phyloP scores from a whole-genome alignment of 2,113 vertebrate species.

The Pteruthius melanotis region DNA sequence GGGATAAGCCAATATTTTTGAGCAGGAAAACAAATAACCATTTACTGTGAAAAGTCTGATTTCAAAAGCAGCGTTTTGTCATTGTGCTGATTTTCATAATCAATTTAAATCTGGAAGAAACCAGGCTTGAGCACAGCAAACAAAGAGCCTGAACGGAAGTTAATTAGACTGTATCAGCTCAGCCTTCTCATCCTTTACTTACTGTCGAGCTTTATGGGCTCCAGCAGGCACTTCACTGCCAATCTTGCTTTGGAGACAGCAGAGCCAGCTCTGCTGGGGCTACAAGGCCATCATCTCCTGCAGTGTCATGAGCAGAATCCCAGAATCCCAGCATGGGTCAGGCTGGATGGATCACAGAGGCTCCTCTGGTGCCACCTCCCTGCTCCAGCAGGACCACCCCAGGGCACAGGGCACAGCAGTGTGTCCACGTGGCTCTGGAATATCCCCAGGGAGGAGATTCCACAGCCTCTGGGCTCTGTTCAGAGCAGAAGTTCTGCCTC shows the following conservation, averaged over 20 bases:
- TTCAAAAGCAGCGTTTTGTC: slow-evolving; percentile 27
- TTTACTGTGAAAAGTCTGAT: slow-evolving; percentile 31
- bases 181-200: not conserved
- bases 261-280: not conserved
- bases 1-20: not conserved
- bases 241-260: not conserved
- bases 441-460: not conserved
- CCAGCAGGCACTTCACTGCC: not conserved
- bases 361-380: not conserved
- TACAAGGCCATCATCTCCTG: not conserved
- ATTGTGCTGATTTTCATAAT: slow-evolving; percentile 8
- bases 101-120: slow-evolving; percentile 40
- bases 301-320: not conserved
- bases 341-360: not conserved
- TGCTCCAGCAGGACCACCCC: not conserved
- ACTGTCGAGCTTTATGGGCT: not conserved
- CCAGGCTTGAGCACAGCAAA: not conserved
- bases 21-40: slow-evolving; percentile 18
- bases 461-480: not conserved
- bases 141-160: not conserved
- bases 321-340: not conserved
- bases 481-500: not conserved
- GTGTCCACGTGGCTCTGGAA: not conserved
- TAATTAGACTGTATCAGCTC: not conserved
- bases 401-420: not conserved